Base-by-base conservation (phyloP, 2,888 invertebrate species). In the Drosophila mimica region DNA sequence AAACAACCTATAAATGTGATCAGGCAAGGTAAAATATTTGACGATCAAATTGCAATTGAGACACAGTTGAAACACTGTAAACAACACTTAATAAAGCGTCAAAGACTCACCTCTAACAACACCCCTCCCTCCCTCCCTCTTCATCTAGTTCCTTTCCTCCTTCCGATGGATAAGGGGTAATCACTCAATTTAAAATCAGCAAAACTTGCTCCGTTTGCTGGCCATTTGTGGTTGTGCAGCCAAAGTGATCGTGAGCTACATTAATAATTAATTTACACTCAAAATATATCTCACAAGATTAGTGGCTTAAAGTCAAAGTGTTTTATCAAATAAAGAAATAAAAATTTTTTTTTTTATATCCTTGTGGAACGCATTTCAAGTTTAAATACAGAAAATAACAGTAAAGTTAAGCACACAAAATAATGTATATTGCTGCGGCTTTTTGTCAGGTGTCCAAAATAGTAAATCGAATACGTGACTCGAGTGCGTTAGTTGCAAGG, bases 231-330 rank as follows among this genome's bases (percentile, higher is more conserved):
- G 48, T 25, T 20, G 0, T 25, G 15, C 46, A 25, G 20, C 7
- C 13, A 15, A 46, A 25, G 53, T 84, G 88, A 88, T 89, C 87
- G 82, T 88, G 89, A 89, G 58, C 88, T 65, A 85, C 78, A 89
- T 88, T 74, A 62, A 64, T 78, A 83, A 74, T 75, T 54, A 68
- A 59, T 73, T 70, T 70, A 49, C 62, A 9, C 65, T 63, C 71
- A 81, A 46, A 40, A 9, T 43, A 17, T 8, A 36, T 31, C 31
- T 7, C 31, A 7, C 8, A 31, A 17, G 8, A 88, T 85, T 76
- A 71, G 54, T 64, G 38, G 30, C 36, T 33, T 51, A 15, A 38
- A 28, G 15, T 53, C 3, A 78, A 78, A 77, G 69, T 59, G 56
- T 52, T 73, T 73, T 52, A 28, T 20, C 40, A 36, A 17, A 48